phyloP scores from a whole-genome alignment of 2,113 vertebrate genomes.

The Eretmochelys imbricata region DNA sequence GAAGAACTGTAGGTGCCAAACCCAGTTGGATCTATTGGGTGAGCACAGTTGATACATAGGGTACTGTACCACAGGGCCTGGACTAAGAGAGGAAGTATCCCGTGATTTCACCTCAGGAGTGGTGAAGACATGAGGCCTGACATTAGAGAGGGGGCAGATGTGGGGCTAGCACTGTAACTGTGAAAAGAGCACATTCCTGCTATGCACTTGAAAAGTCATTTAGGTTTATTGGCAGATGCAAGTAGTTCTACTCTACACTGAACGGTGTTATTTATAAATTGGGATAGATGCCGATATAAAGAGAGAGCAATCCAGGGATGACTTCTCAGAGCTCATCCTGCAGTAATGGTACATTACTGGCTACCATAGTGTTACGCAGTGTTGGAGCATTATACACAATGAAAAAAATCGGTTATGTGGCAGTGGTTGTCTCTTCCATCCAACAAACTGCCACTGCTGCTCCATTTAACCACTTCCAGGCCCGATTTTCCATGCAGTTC shows the following conservation, averaged over 20 bases:
- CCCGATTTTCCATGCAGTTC: background rate
- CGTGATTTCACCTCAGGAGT: fast-evolving
- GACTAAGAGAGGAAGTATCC: fast-evolving
- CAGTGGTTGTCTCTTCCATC: background rate
- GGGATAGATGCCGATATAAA: conserved; percentile 29
- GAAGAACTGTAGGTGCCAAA: fast-evolving
- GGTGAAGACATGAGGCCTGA: fast-evolving
- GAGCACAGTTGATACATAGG: background rate
- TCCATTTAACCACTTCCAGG: background rate
- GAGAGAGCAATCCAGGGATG: background rate
- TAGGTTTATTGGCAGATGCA: conserved; percentile 22
- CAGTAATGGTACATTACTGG: background rate
- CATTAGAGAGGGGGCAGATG: background rate
- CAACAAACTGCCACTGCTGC: background rate
- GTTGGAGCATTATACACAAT: fast-evolving
- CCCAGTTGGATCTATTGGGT: background rate
- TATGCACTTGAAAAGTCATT: background rate
- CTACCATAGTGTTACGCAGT: background rate
- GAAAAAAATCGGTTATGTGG: background rate
- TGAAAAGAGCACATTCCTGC: background rate
- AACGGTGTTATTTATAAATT: conserved; percentile 21
- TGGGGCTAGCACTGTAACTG: background rate
- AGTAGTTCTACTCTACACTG: conserved; percentile 27
- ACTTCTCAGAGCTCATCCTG: background rate
- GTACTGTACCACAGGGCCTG: fast-evolving